These are phyloP conservation scores for Callopanchax toddi DNA, from an alignment of 2,113 vertebrate genomes.

Conservation along the genomic window DNA sequence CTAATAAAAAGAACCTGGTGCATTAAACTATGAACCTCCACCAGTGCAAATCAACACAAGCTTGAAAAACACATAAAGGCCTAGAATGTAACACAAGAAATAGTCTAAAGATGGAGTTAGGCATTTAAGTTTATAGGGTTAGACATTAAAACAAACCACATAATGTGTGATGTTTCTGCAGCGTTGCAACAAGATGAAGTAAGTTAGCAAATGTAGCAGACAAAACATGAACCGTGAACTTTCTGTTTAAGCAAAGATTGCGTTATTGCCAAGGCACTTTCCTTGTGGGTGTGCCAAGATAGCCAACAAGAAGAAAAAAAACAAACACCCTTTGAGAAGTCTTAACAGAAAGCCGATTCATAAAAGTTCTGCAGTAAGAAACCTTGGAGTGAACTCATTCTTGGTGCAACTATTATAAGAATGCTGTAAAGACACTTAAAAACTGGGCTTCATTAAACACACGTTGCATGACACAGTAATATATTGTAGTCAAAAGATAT, in stretches of 20 bases:
- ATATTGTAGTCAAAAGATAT: constrained; percentile 25
- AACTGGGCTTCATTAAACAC: constrained; percentile 3
- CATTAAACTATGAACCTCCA: constrained; percentile 15
- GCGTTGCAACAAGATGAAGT: neutral
- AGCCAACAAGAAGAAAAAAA: constrained; percentile 19
- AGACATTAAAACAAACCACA: constrained; percentile 12
- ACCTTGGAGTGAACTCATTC: neutral
- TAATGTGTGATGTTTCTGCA: neutral
- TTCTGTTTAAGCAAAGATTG: constrained; percentile 12
- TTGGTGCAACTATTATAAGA: constrained; percentile 5
- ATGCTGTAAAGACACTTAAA: constrained; percentile 8
- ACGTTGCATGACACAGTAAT: constrained; percentile 3
- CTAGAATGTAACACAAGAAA: constrained; percentile 5
- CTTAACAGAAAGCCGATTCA: constrained; percentile 46
- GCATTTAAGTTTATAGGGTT: constrained; percentile 3
- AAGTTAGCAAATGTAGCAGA: constrained; percentile 23
- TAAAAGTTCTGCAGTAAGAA: constrained; percentile 12
- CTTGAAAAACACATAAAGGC: constrained; percentile 28
- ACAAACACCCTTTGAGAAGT: constrained; percentile 48
- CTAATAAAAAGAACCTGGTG: constrained; percentile 29
- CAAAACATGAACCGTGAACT: constrained; percentile 20
- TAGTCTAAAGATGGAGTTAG: neutral
- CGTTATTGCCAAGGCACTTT: constrained; percentile 12
- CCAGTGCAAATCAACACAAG: constrained; percentile 3
- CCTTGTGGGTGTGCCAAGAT: constrained; percentile 33